phyloP scores from a whole-genome alignment of 2,888 invertebrate species.

The Andrena marginata region DNA sequence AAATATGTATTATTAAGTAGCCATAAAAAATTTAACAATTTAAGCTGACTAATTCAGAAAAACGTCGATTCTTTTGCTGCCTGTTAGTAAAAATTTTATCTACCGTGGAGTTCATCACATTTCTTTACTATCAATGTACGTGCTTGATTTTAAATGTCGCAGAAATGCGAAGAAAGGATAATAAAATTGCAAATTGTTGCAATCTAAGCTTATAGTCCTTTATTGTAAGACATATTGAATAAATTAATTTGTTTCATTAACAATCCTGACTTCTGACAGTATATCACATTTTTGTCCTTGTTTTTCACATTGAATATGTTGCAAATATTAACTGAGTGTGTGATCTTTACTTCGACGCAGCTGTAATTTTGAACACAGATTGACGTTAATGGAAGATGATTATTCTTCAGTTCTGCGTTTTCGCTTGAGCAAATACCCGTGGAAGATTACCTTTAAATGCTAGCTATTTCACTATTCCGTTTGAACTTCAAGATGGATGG shows the following conservation, averaged over 20 bases:
- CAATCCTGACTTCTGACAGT: neutral
- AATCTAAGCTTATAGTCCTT: no score
- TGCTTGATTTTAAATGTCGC: no score
- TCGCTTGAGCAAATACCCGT: constrained; percentile 21
- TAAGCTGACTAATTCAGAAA: neutral
- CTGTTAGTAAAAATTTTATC: neutral
- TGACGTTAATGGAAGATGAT: constrained; percentile 8
- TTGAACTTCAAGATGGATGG: constrained; percentile 48
- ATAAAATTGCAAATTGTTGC: no score
- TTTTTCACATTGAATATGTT: neutral
- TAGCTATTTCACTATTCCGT: constrained; percentile 38
- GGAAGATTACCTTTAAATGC: constrained; percentile 51
- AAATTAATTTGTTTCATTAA: no score
- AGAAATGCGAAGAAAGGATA: no score
- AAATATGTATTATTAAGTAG: neutral
- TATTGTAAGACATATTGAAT: no score
- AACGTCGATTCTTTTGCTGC: neutral
- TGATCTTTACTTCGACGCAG: neutral
- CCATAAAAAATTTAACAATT: neutral
- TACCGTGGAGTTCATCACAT: neutral
- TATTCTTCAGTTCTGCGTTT: constrained; percentile 20
- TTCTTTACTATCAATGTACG: neutral
- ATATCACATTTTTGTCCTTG: neutral
- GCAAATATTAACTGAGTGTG: neutral
- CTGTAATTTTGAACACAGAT: neutral